A percentile compares a stretch with the other conserved stretches of the same genome.
Evolutionary conservation across 92 coral and sea anemone genomes (phyloP).

Genomic region (Epizoanthus stellaris): DNA sequence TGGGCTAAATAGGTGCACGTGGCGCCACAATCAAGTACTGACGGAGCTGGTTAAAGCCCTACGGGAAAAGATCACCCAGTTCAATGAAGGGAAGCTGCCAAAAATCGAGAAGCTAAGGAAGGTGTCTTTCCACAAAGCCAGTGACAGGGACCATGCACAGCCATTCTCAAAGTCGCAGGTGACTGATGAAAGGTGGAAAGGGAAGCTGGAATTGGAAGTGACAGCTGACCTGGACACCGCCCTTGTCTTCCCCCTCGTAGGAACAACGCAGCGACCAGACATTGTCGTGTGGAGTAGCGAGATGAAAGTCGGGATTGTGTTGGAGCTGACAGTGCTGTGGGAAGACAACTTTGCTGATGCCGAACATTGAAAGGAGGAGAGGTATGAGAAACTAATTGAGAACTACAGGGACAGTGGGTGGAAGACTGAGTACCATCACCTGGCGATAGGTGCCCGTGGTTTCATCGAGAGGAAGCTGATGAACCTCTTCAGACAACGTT

Average conservation of each 20-base stretch:
- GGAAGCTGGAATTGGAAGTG: conserved; percentile 3
- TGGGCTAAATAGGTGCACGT: conserved; percentile 1
- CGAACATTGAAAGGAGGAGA: conserved; percentile 2
- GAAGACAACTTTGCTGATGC: no score
- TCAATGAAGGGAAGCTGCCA: not conserved
- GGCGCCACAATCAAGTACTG: conserved; percentile 22
- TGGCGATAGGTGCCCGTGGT: not conserved
- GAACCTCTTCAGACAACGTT: no score
- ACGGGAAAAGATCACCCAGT: no score
- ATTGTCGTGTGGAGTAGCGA: not conserved
- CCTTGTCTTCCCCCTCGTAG: conserved; percentile 29
- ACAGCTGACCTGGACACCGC: conserved; percentile 28
- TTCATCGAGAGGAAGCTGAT: not conserved
- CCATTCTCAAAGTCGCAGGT: not conserved
- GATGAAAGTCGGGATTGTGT: not conserved
- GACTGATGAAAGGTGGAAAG: conserved; percentile 18
- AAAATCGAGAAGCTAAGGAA: not conserved
- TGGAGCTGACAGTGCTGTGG: conserved; percentile 28
- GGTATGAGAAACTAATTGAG: conserved; percentile 18
- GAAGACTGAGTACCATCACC: conserved; percentile 24
- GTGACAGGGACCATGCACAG: not conserved
- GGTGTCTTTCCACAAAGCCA: not conserved
- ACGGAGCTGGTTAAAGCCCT: conserved; percentile 1
- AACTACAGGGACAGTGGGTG: not conserved
- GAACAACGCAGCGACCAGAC: conserved; percentile 27